Conservation (phyloP, 2,113 vertebrate genomes). For the Alectura lathami region DNA sequence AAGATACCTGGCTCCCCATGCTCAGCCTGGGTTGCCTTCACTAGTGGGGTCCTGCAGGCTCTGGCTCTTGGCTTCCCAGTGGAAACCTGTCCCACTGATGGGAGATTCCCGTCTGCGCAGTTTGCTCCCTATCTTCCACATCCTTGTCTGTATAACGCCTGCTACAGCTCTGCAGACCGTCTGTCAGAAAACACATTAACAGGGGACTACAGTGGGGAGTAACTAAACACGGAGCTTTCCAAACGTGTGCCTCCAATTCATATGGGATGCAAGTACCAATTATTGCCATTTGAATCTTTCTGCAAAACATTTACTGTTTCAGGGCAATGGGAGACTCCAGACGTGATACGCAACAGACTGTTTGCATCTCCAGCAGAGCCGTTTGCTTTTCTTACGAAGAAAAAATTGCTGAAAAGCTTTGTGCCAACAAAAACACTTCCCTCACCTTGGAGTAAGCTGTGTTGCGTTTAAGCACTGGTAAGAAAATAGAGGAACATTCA, state of each 20-base stretch:
- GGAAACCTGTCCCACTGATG: background rate
- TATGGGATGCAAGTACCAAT: background rate
- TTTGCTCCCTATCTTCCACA: background rate
- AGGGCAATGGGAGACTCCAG: background rate
- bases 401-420: background rate
- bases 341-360: background rate
- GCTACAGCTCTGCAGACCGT: background rate
- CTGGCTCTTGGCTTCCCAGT: background rate
- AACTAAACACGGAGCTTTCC: background rate
- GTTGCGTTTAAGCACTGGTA: background rate
- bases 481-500: background rate
- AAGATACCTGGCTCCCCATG: background rate
- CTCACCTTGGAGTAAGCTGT: background rate
- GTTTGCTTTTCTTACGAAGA: background rate
- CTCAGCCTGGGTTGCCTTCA: background rate
- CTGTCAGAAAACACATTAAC: background rate
- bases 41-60: background rate
- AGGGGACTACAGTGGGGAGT: background rate
- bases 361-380: background rate
- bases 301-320: background rate
- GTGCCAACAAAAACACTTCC: background rate
- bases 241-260: background rate
- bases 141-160: background rate
- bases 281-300: background rate
- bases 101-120: background rate